phyloP scores from a whole-genome alignment of 2,888 invertebrate genomes.

The Cephus pulcher region DNA sequence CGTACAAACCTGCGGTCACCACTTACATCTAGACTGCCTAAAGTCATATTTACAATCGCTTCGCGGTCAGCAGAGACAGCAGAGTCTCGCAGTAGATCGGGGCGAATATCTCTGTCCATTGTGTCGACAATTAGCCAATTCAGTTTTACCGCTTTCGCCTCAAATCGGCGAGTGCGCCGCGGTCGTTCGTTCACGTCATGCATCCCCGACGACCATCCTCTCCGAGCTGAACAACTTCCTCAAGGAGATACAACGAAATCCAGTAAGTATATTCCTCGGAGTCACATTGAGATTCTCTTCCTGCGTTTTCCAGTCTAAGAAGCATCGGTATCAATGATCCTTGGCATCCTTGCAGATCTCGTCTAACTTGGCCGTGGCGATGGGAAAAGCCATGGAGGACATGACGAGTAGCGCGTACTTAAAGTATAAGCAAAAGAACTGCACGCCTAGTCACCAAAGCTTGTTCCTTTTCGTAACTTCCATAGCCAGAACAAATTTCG shows the following conservation, averaged over 20 bases:
- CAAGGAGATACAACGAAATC: slow-evolving; percentile 75
- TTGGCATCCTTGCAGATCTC: slow-evolving; percentile 69
- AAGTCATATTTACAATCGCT: slow-evolving; percentile 90
- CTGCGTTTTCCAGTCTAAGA: neutral
- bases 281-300: neutral
- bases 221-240: slow-evolving; percentile 72
- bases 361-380: slow-evolving; percentile 84
- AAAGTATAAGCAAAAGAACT: slow-evolving; percentile 80
- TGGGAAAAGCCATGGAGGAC: slow-evolving; percentile 94
- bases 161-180: slow-evolving; percentile 76
- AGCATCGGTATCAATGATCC: slow-evolving; percentile 9
- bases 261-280: slow-evolving; percentile 66
- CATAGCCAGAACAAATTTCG: slow-evolving; percentile 90
- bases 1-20: slow-evolving; percentile 96
- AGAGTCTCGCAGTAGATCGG: slow-evolving; percentile 78
- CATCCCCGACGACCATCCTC: slow-evolving; percentile 67
- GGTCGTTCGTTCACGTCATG: slow-evolving; percentile 72
- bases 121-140: slow-evolving; percentile 92
- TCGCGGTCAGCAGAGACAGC: slow-evolving; percentile 80
- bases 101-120: slow-evolving; percentile 96
- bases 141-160: slow-evolving; percentile 86
- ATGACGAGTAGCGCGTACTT: slow-evolving; percentile 90
- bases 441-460: slow-evolving; percentile 76
- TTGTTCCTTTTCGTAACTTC: slow-evolving; percentile 91
- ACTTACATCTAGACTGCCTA: slow-evolving; percentile 94